A percentile compares a stretch with the other conserved stretches of the same genome.
phyloP scores from a whole-genome alignment of 2,797 vertebrate genomes.

The Hylomyscus alleni region DNA sequence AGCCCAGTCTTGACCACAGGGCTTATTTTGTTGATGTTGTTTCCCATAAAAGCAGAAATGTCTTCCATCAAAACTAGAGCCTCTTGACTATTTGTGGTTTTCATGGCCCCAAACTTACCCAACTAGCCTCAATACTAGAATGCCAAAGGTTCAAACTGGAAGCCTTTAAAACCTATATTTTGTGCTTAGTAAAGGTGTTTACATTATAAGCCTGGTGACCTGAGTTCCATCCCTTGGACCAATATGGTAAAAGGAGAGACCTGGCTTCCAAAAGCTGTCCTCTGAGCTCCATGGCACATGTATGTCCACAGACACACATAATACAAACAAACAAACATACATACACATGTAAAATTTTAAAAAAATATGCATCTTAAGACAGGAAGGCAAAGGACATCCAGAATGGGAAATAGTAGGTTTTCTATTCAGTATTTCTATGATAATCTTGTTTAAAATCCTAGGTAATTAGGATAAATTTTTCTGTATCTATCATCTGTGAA shows the following conservation, averaged over 20 bases:
- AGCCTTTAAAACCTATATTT: neutral
- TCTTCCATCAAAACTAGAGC: neutral
- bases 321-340: neutral
- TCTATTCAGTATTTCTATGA: slow-evolving; percentile 24
- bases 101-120: neutral
- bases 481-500: neutral
- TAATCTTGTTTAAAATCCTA: slow-evolving; percentile 34
- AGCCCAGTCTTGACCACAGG: neutral
- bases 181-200: neutral
- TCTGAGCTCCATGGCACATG: neutral
- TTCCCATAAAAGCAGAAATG: neutral
- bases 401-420: slow-evolving; percentile 19
- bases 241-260: neutral
- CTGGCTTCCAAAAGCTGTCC: neutral
- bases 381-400: neutral
- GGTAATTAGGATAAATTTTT: neutral
- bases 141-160: neutral
- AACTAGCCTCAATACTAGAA: neutral
- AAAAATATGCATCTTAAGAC: neutral
- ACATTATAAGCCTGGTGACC: neutral
- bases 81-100: neutral
- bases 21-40: neutral
- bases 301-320: neutral
- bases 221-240: neutral
- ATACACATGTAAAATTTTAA: neutral